Conservation (phyloP, 1,140 invertebrate genomes). For the Drosophila fuyamai region DNA sequence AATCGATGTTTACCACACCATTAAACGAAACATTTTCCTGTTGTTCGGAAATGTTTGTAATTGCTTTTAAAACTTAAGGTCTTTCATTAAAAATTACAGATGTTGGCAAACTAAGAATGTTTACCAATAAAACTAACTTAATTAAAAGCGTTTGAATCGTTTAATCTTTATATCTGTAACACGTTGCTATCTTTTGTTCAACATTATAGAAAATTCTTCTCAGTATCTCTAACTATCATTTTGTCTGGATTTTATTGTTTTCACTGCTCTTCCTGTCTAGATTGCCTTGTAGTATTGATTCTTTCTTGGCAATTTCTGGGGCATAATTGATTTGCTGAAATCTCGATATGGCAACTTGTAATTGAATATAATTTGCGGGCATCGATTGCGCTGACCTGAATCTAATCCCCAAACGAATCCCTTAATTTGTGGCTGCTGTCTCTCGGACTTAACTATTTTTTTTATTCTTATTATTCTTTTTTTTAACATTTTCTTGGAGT, state of each 20-base stretch:
- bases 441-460: constrained; percentile 1
- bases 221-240: not conserved
- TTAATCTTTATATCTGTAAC: too few species aligned
- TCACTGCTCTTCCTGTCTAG: not conserved
- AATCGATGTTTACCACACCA: constrained; percentile 21
- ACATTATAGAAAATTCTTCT: not conserved
- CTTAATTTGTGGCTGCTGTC: constrained; percentile 29
- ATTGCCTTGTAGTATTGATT: constrained; percentile 14
- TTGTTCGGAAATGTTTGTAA: not conserved
- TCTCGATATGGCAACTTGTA: constrained; percentile 72
- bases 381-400: constrained; percentile 46
- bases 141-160: too few species aligned
- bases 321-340: constrained; percentile 73
- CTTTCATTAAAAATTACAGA: not conserved
- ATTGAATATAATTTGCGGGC: constrained; percentile 77
- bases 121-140: not conserved
- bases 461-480: constrained; percentile 1
- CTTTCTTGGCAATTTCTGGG: constrained; percentile 38
- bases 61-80: not conserved
- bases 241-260: not conserved
- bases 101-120: too few species aligned
- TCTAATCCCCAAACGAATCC: constrained; percentile 38
- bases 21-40: not conserved
- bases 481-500: constrained; percentile 16
- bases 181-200: too few species aligned